Evolutionary conservation across 2,113 vertebrate genomes (phyloP), one percentile per base, ranked within the genome.

Genomic region (Pipra filicauda): DNA sequence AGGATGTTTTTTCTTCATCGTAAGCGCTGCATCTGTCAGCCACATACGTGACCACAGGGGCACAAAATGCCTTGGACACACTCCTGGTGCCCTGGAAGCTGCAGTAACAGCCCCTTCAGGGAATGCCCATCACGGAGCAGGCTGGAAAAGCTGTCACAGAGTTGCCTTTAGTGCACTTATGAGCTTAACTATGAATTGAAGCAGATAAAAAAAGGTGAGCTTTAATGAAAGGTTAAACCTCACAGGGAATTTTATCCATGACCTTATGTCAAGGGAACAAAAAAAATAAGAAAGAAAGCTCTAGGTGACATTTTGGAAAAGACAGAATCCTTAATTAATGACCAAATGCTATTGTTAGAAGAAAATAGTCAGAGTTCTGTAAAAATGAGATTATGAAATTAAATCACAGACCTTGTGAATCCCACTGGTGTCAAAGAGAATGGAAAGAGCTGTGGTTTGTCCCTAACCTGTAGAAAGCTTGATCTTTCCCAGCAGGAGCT

Each of bases 31-130:
- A 2, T 41, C 23, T 18, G 6, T 41, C 51, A n/a, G 12, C 48
- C 62, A 51, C 1, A 0, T 4, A 2, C 0, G 0, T 15, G 30
- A 37, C 8, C 33, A 26, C 48, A 52, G 48, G 21, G 4, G 28
- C 82, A 39, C 39, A 51, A 58, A 44, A 11, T 2, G 8, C 46
- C 79, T n/a, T 8, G 19, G 35, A 64, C 20, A 33, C 1, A 0
- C 8, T 49, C 7, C 6, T 3, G 33, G 52, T 62, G 37, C 31
- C 58, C 37, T 62, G 5, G 1, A 49, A 83, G 51, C 41, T 61
- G 24, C 26, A 37, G 55, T 12, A 43, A 2, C 39, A 51, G 26
- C 24, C 3, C 2, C 43, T 37, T 18, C 77, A 71, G 28, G 5
- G 1, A 41, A 39, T 5, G 21, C 3, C 31, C 31, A 27, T n/a